Evolutionary conservation across 2,113 vertebrate species (phyloP), one percentile per base, ranked within the genome.

Genomic region (Ochotona princeps): DNA sequence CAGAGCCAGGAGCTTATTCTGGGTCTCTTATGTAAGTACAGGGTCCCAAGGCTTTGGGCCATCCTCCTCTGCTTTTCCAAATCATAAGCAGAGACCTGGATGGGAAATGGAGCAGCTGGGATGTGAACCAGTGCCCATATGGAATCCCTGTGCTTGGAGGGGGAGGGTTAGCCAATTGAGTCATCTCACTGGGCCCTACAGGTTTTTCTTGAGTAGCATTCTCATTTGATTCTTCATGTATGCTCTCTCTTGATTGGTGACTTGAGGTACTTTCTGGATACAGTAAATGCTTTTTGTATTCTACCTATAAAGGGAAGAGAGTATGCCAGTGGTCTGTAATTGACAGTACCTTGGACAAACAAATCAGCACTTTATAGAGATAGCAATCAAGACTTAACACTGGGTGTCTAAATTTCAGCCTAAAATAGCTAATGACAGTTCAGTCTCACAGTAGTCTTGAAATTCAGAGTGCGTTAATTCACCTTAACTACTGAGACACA

Each of bases 161-260:
- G 14, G 18, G 54, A 4, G 54, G 54, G 14, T 57, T 57, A 57
- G 18, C 14, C 54, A 14, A 57, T 57, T 57, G 18, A 44, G 38
- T 6, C 38, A 44, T 44, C 38, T 44, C 38, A 44, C 38, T 44
- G 38, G 38, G 38, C 38, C 38, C 30, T 83, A 17, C 76, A 82
- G 67, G 65, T 20, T 49, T 92, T 90, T 81, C 74, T 78, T 30
- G 30, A 90, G 57, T 73, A 84, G 11, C 38, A 28, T 93, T 89
- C 54, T 80, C 11, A 67, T 72, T 87, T 67, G 80, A 89, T 72
- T 89, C 23, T 94, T 93, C 75, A 72, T 83, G 92, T 83, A 80
- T 74, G 26, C 17, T 66, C 61, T 80, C 21, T 14, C 7, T 38
- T 3, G 44, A 21, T 17, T 67, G 61, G 32, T 30, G 15, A 8